phyloP scores from a whole-genome alignment of 1,140 invertebrate genomes.

The Drosophila mojavensis region DNA sequence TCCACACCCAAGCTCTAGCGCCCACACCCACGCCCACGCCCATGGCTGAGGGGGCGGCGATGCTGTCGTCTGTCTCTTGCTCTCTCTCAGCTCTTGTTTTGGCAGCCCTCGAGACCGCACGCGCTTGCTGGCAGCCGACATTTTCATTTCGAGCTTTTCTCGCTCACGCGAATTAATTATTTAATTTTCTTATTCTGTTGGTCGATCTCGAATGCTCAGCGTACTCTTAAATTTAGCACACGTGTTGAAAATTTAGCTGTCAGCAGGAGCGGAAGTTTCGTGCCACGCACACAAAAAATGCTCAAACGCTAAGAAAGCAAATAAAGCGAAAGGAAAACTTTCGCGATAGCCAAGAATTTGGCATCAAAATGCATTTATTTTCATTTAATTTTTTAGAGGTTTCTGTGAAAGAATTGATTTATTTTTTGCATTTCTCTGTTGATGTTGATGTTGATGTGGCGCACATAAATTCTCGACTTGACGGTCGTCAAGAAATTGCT shows the following conservation, averaged over 20 bases:
- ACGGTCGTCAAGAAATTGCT: constrained; percentile 41
- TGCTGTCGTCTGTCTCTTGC: not conserved
- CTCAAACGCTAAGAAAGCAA: constrained; percentile 4
- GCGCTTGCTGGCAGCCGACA: constrained; percentile 78
- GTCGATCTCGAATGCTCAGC: not conserved
- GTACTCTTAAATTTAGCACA: constrained; percentile 55
- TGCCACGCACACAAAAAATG: constrained; percentile 47
- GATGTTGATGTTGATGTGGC: constrained; percentile 66
- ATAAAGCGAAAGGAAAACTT: constrained; percentile 7
- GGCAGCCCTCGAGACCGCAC: constrained; percentile 55
- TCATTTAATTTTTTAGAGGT: constrained; percentile 29
- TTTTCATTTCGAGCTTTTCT: constrained; percentile 30
- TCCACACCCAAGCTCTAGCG: constrained; percentile 34
- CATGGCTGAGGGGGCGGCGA: constrained; percentile 9
- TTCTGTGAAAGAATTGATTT: constrained; percentile 25
- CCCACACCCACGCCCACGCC: constrained; percentile 11
- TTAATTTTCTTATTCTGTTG: constrained; percentile 46
- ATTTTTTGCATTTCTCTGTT: constrained; percentile 62
- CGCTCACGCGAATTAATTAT: constrained; percentile 56
- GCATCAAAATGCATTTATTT: constrained; percentile 64
- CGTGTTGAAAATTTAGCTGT: constrained; percentile 62
- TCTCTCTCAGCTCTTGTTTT: constrained; percentile 19
- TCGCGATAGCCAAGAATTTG: constrained; percentile 57
- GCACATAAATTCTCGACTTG: constrained; percentile 63
- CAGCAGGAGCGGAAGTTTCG: constrained; percentile 59